A percentile compares a stretch with the other conserved stretches of the same genome.
Conservation (phyloP, 2,797 vertebrate species). For the Lithobates sylvaticus region DNA sequence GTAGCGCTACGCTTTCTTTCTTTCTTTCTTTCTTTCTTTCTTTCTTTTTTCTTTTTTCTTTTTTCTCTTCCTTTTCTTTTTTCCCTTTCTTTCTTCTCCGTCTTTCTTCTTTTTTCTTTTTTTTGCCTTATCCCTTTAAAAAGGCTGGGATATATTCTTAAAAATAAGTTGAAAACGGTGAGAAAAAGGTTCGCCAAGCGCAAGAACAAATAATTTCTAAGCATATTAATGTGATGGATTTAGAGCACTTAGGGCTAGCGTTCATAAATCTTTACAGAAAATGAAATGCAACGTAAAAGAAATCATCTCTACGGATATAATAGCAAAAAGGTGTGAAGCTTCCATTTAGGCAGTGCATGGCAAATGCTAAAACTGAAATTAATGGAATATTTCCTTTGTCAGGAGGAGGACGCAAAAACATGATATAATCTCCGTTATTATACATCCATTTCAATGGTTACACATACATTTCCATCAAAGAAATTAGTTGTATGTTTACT, state of each 20-base stretch:
- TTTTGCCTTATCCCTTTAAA: too few species aligned
- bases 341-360: slow-evolving; percentile 9
- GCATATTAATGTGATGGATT: not conserved
- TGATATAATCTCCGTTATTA: slow-evolving; percentile 25
- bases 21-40: too few species aligned
- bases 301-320: slow-evolving; percentile 15
- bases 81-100: too few species aligned
- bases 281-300: not conserved
- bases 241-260: slow-evolving; percentile 8
- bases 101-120: too few species aligned
- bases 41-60: too few species aligned
- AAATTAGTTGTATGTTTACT: slow-evolving; percentile 7
- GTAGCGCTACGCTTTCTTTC: too few species aligned
- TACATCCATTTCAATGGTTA: slow-evolving; percentile 12
- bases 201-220: slow-evolving; percentile 1
- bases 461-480: not conserved
- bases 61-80: too few species aligned
- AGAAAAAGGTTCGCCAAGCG: not conserved
- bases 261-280: slow-evolving; percentile 13
- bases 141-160: not conserved
- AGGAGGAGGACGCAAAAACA: not conserved
- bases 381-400: slow-evolving; percentile 28
- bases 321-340: slow-evolving; percentile 19
- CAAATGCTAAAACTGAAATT: slow-evolving; percentile 34
- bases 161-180: not conserved